These are phyloP conservation scores for Stegodyphus dumicola DNA, from an alignment of 1,140 invertebrate genomes.

Conservation along the genomic window DNA sequence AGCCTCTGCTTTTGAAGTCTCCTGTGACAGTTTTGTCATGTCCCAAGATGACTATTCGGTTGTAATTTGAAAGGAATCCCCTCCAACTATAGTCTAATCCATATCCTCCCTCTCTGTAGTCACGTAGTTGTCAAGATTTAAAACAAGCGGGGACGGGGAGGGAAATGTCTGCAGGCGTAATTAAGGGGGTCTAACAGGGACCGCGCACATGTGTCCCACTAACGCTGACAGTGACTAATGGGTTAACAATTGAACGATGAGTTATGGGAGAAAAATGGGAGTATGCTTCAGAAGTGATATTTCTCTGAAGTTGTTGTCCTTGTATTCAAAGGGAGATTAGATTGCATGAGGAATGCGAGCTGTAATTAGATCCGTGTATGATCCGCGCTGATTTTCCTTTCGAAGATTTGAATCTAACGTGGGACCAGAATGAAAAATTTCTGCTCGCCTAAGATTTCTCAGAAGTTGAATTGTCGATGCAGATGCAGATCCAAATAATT, in stretches of 20 bases:
- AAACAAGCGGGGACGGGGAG: slow-evolving; percentile 15
- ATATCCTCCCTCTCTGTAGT: neutral
- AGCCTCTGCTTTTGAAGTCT: neutral
- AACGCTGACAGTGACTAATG: slow-evolving; percentile 53
- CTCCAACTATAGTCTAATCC: neutral
- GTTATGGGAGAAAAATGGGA: slow-evolving; percentile 51
- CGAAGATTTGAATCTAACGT: no score
- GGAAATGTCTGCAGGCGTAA: slow-evolving; percentile 26
- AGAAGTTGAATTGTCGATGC: no score
- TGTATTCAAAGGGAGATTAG: slow-evolving; percentile 36
- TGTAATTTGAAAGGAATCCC: slow-evolving; percentile 14
- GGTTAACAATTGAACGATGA: slow-evolving; percentile 56
- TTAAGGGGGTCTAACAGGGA: slow-evolving; percentile 38
- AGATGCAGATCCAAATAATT: no score
- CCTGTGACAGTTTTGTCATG: neutral
- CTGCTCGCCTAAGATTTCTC: no score
- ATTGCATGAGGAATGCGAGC: no score
- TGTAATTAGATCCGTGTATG: no score
- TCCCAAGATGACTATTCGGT: neutral
- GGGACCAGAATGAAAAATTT: no score
- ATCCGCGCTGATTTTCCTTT: no score
- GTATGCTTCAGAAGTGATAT: neutral
- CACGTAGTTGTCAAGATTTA: slow-evolving; percentile 38
- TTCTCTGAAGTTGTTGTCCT: neutral
- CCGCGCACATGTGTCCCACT: slow-evolving; percentile 27